These are phyloP conservation scores for Novumbra hubbsi DNA, from an alignment of 2,797 vertebrate genomes.

Conservation along the genomic window DNA sequence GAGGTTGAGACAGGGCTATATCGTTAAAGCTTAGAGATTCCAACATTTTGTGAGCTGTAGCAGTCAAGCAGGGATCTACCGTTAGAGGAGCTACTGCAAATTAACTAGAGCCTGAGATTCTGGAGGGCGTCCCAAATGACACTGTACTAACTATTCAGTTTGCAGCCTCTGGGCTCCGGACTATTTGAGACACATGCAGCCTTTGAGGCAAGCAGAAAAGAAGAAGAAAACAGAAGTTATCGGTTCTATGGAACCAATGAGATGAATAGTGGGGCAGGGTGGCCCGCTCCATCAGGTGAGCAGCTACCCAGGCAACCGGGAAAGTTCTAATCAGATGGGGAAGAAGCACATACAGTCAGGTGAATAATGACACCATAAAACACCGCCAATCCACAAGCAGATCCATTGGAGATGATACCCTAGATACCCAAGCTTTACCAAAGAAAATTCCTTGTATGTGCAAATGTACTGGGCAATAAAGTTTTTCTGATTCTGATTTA, in stretches of 20 bases:
- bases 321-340: background rate
- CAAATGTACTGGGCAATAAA: too few relatives aligned
- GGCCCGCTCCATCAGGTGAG: background rate
- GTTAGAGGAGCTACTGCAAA: background rate
- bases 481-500: too few relatives aligned
- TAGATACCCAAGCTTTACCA: background rate
- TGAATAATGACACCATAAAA: background rate
- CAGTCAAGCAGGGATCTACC: background rate
- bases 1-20: background rate
- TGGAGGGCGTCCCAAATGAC: background rate
- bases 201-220: background rate
- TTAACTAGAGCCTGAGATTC: background rate
- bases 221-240: background rate
- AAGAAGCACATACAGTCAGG: background rate
- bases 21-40: background rate
- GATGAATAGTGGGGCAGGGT: background rate
- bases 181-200: background rate
- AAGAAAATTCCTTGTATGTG: too few relatives aligned
- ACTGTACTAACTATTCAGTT: background rate
- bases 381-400: background rate
- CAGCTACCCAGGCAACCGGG: background rate
- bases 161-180: too few relatives aligned
- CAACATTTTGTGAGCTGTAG: background rate
- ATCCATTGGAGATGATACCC: background rate
- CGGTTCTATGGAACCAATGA: background rate